These are phyloP conservation scores for Lepidurus apus DNA, from an alignment of 1,140 invertebrate genomes.

Conservation along the genomic window DNA sequence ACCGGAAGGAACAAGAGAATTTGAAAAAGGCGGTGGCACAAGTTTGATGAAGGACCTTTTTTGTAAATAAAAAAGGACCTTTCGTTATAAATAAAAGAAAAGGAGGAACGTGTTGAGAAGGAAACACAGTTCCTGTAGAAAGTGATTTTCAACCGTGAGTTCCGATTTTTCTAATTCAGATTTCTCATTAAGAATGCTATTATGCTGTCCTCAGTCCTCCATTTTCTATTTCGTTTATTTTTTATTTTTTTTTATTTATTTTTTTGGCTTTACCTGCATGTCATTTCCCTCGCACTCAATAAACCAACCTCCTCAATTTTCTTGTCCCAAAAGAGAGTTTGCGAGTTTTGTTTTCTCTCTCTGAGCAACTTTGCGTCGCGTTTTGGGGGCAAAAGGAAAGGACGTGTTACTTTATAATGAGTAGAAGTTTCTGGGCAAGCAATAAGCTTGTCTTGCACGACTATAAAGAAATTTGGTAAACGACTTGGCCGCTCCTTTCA, in stretches of 20 bases:
- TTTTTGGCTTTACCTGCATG: not conserved
- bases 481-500: constrained; percentile 2
- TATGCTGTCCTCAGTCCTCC: not conserved
- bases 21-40: not conserved
- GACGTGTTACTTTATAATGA: constrained; percentile 20
- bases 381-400: not conserved
- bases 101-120: not conserved
- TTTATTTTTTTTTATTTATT: not conserved
- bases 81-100: not conserved
- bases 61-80: no score
- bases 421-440: not conserved
- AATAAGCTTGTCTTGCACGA: constrained; percentile 18
- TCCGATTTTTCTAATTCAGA: not conserved
- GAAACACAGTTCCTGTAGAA: not conserved
- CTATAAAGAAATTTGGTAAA: constrained; percentile 20
- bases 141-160: not conserved
- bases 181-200: constrained; percentile 16
- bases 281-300: not conserved
- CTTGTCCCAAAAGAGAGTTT: not conserved
- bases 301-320: not conserved
- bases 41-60: not conserved
- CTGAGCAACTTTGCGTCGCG: not conserved
- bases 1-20: not conserved
- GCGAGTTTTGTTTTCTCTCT: not conserved
- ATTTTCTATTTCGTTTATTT: not conserved